Evolutionary conservation across 1,140 invertebrate species (phyloP).

Genomic region (Diabrotica undecimpunctata): DNA sequence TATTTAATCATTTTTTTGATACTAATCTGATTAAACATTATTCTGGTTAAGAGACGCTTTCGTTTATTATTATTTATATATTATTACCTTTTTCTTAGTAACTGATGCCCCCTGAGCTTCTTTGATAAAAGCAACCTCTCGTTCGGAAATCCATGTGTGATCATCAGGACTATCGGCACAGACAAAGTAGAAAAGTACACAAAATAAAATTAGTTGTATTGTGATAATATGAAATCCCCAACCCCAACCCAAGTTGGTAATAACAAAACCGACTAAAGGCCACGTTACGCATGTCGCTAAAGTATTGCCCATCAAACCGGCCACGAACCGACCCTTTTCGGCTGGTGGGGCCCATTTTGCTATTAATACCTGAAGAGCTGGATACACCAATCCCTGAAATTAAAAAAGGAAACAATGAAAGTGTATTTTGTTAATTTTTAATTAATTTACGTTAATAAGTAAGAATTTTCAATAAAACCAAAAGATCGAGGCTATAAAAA

Average conservation of each 20-base stretch:
- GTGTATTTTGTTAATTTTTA: too few species aligned
- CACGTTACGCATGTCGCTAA: slow-evolving; percentile 77
- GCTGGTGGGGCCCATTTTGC: slow-evolving; percentile 72
- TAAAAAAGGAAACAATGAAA: too few species aligned
- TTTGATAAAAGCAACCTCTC: slow-evolving; percentile 76
- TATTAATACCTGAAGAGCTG: slow-evolving; percentile 66
- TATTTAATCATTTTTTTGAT: too few species aligned
- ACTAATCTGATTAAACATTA: background rate
- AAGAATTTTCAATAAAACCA: too few species aligned
- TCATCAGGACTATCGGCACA: slow-evolving; percentile 67
- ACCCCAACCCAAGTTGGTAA: slow-evolving; percentile 65
- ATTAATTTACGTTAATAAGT: too few species aligned
- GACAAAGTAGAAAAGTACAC: slow-evolving; percentile 44
- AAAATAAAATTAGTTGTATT: slow-evolving; percentile 55
- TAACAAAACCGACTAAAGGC: slow-evolving; percentile 63
- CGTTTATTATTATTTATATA: too few species aligned
- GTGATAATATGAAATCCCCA: slow-evolving; percentile 72
- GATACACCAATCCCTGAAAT: slow-evolving; percentile 68
- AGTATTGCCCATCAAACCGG: slow-evolving; percentile 69
- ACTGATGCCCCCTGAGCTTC: slow-evolving; percentile 53
- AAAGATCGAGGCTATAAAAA: too few species aligned
- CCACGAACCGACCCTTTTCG: slow-evolving; percentile 73
- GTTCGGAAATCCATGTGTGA: slow-evolving; percentile 71
- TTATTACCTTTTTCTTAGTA: slow-evolving; percentile 48
- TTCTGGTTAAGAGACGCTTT: too few species aligned